Evolutionary conservation across 2,888 invertebrate species (phyloP).

Genomic region (Pandemis corylana): DNA sequence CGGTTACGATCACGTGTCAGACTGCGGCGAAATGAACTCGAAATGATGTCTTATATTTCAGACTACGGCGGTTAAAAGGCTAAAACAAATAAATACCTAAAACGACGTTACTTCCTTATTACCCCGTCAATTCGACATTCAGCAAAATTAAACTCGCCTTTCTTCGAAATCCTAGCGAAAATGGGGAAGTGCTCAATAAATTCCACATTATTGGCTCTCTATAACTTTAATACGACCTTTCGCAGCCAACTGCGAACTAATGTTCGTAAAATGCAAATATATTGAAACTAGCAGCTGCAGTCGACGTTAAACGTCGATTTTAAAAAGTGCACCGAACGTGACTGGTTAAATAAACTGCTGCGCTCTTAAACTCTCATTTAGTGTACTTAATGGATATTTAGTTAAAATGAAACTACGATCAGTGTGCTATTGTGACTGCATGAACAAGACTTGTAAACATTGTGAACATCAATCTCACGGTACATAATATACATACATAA

Average conservation of each 20-base stretch:
- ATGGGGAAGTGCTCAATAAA: conserved; percentile 30
- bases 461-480: too few species aligned
- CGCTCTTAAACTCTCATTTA: background rate
- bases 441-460: too few species aligned
- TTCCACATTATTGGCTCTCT: conserved; percentile 26
- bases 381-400: conserved; percentile 10
- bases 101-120: too few species aligned
- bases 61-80: too few species aligned
- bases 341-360: conserved; percentile 26
- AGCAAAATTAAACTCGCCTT: background rate
- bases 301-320: conserved; percentile 31
- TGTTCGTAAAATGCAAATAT: conserved; percentile 41
- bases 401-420: background rate
- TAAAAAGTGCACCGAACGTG: conserved; percentile 26
- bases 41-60: too few species aligned
- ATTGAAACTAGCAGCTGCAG: conserved; percentile 36
- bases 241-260: conserved; percentile 38
- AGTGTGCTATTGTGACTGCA: too few species aligned
- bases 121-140: background rate
- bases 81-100: too few species aligned
- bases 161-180: conserved; percentile 14
- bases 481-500: too few species aligned
- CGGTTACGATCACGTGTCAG: too few species aligned
- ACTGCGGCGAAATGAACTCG: too few species aligned
- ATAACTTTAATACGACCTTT: conserved; percentile 33